phyloP scores from a whole-genome alignment of 2,797 vertebrate genomes.

The Lerista edwardsae region DNA sequence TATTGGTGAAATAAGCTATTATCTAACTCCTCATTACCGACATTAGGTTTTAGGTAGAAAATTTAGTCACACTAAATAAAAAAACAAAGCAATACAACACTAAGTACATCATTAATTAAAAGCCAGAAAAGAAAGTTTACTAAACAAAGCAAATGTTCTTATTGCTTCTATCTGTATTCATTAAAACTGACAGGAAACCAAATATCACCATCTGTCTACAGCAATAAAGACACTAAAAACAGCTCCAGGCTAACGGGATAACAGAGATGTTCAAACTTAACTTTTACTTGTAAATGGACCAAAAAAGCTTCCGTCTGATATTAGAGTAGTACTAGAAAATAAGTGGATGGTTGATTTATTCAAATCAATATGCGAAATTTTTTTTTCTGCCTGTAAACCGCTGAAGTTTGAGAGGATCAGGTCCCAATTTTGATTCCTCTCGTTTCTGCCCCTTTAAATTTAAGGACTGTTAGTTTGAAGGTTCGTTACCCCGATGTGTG shows the following conservation, averaged over 20 bases:
- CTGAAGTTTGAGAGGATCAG: no score
- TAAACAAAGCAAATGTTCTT: constrained; percentile 78
- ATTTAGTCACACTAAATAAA: constrained; percentile 46
- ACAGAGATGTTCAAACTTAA: constrained; percentile 67
- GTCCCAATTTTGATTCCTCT: no score
- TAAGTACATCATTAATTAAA: constrained; percentile 75
- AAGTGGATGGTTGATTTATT: not conserved
- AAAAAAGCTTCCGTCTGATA: not conserved
- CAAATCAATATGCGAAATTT: not conserved
- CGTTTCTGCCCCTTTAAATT: no score
- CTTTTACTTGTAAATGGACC: constrained; percentile 63
- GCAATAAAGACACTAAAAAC: constrained; percentile 75
- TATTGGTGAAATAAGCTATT: constrained; percentile 29
- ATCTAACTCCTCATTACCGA: constrained; percentile 10
- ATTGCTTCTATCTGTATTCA: constrained; percentile 77
- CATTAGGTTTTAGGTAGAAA: constrained; percentile 6
- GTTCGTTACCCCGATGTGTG: no score
- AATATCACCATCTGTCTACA: constrained; percentile 80
- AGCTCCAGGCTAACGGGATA: constrained; percentile 70
- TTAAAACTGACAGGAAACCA: constrained; percentile 80
- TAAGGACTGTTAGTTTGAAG: no score
- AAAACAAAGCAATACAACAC: constrained; percentile 67
- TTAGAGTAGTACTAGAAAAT: not conserved
- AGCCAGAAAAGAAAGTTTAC: constrained; percentile 77
- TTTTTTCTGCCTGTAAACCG: no score